phyloP scores from a whole-genome alignment of 2,113 vertebrate species.

The Ovibos moschatus region DNA sequence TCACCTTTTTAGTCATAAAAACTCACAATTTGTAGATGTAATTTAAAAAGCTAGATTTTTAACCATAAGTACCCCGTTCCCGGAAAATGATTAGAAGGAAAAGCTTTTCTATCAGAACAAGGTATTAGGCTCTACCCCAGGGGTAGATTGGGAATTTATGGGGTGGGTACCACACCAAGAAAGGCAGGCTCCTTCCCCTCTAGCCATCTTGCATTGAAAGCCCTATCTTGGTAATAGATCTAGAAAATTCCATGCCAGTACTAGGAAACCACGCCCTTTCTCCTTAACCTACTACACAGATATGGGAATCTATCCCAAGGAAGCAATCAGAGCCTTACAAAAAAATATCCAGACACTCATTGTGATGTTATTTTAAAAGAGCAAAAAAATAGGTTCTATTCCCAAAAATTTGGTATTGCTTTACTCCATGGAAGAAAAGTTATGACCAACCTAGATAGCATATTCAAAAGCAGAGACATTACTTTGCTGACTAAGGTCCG shows the following conservation, averaged over 20 bases:
- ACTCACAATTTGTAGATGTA: not conserved
- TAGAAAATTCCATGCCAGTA: not conserved
- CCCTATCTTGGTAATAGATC: not conserved
- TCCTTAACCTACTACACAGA: not conserved
- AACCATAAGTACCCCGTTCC: rapidly evolving
- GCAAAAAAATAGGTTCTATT: not conserved
- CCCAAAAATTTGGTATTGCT: not conserved
- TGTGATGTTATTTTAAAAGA: not conserved
- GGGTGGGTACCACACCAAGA: no score
- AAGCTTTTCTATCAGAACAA: not conserved
- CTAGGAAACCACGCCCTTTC: not conserved
- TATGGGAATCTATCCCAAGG: not conserved
- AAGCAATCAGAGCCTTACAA: not conserved
- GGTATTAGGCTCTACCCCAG: not conserved
- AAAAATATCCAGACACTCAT: not conserved
- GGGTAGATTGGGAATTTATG: not conserved
- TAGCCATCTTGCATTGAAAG: not conserved
- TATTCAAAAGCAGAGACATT: no score
- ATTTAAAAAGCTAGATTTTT: not conserved
- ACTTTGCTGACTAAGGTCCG: no score
- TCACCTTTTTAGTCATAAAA: not conserved
- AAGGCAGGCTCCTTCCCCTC: not conserved
- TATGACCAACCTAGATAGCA: no score
- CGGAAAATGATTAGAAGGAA: not conserved
- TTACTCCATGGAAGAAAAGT: not conserved